Evolutionary conservation across 2,113 vertebrate genomes (phyloP), one percentile per base, ranked within the genome.

Genomic region (Vidua chalybeata): DNA sequence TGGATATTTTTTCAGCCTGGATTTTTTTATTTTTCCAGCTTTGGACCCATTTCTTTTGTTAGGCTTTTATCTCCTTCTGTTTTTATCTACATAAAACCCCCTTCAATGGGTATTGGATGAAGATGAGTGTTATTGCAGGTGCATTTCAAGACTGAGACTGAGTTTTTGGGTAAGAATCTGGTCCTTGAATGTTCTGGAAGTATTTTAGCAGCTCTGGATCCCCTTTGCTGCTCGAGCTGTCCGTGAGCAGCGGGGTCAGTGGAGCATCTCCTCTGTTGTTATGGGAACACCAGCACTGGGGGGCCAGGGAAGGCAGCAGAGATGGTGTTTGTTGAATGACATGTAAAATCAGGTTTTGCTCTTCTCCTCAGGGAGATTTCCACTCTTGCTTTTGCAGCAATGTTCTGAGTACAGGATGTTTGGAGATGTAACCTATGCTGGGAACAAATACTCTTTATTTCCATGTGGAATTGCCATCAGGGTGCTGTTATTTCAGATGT

Each of bases 201-300:
- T 31, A 0, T 75, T 72, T 62, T 1, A 26, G 74, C 19, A 59
- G 80, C 27, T 62, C n/a, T 58, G 66, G 45, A 24, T 75, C 17
- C 41, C 49, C 31, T 79, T 33, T 23, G 35, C 71, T 87, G 77
- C 73, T 49, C 0, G 7, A 69, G 83, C 37, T 76, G 48, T 16
- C n/a, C 5, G 3, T 2, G 31, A 73, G 59, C 11, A 26, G 86
- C 7, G 0, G 37, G 23, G 73, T 7, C 1, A 0, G 30, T 14
- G 48, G 61, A 93, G 61, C 87, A 51, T 82, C 87, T 71, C 79
- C 73, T 56, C 82, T 91, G 79, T 73, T 90, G 86, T 81, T 86
- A 67, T 84, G 83, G 95, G 95, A 92, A 89, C 94, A 41, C 7
- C 28, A 33, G 13, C 51, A 6, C 8, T 48, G 61, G 90, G 90